Conservation (phyloP, 2,888 invertebrate genomes). For the Hyles lineata region DNA sequence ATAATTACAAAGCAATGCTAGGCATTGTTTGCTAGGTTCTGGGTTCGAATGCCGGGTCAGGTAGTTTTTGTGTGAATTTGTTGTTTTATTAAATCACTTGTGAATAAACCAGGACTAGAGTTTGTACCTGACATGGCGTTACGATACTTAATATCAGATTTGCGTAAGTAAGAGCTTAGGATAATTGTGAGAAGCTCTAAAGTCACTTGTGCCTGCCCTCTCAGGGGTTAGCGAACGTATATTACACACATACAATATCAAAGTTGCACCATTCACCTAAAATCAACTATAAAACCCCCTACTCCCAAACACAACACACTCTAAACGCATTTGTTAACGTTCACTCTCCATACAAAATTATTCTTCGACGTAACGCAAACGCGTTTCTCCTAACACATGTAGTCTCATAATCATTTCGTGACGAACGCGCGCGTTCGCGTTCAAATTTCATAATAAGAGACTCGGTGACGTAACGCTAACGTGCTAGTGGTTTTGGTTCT, state of each 20-base stretch:
- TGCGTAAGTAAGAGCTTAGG: too few species aligned
- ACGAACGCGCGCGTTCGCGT: constrained; percentile 45
- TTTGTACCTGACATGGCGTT: too few species aligned
- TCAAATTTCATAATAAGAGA: constrained; percentile 35
- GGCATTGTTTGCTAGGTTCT: too few species aligned
- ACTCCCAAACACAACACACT: not conserved
- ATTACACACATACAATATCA: not conserved
- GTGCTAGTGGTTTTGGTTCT: constrained; percentile 31
- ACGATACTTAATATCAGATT: too few species aligned
- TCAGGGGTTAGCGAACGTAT: not conserved
- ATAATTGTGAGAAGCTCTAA: too few species aligned
- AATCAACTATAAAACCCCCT: not conserved
- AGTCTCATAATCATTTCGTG: not conserved
- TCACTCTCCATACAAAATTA: not conserved
- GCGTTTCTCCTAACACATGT: not conserved
- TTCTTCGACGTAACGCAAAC: constrained; percentile 6
- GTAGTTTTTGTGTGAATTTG: too few species aligned
- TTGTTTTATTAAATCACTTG: too few species aligned
- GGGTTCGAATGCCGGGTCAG: too few species aligned
- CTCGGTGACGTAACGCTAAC: constrained; percentile 41
- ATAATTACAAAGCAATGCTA: too few species aligned
- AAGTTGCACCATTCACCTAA: not conserved
- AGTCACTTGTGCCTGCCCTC: too few species aligned
- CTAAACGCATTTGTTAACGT: not conserved
- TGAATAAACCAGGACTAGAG: too few species aligned